phyloP scores from a whole-genome alignment of 2,113 vertebrate species.

The Origma solitaria region DNA sequence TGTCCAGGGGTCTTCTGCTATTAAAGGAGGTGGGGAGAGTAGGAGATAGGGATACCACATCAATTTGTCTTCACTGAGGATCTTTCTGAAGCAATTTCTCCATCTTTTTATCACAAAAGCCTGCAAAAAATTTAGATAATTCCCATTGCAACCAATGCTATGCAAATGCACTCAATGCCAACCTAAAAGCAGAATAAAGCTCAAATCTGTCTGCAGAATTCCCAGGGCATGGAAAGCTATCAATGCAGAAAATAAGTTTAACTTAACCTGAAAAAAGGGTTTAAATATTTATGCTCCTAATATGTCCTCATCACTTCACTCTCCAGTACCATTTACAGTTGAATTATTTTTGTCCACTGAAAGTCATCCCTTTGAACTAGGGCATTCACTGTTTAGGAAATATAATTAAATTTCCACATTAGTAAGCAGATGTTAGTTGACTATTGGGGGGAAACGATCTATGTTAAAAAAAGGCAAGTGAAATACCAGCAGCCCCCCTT shows the following conservation, averaged over 20 bases:
- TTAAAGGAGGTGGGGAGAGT: neutral
- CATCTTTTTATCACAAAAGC: neutral
- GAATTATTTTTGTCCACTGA: neutral
- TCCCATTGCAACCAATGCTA: neutral
- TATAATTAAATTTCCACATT: neutral
- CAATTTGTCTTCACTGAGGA: neutral
- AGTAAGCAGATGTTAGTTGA: neutral
- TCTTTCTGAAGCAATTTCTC: neutral
- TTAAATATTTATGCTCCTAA: neutral
- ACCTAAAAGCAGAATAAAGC: neutral
- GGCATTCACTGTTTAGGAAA: neutral
- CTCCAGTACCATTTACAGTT: neutral
- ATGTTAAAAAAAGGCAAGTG: neutral
- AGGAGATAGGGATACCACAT: neutral
- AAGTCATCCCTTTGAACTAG: neutral
- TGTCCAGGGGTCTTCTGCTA: neutral
- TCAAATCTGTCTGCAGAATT: neutral
- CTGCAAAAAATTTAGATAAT: neutral
- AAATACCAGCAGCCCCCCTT: neutral
- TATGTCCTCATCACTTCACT: neutral
- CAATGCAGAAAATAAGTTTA: neutral
- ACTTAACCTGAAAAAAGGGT: neutral
- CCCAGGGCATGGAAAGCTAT: neutral
- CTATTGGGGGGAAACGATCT: neutral
- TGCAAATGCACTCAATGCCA: rapidly evolving